A percentile compares a stretch with the other conserved stretches of the same genome.
Evolutionary conservation across 1,140 invertebrate genomes (phyloP).

Genomic region (Lepidurus couesii): DNA sequence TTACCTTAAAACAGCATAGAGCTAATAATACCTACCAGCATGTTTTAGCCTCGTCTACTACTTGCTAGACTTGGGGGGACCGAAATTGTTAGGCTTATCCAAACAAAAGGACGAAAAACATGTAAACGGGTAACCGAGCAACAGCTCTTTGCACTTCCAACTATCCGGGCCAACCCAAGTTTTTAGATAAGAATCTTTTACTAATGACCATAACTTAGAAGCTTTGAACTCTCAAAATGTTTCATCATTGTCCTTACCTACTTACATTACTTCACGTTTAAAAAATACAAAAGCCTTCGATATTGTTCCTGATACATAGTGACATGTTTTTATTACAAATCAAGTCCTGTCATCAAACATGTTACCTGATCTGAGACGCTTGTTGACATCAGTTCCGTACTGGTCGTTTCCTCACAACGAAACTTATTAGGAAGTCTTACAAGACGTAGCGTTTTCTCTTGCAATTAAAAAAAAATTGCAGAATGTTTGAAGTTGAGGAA

Average conservation of each 20-base stretch:
- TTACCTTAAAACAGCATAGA: not conserved
- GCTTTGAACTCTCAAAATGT: too few species aligned
- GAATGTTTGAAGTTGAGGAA: not conserved
- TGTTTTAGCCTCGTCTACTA: not conserved
- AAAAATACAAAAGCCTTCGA: too few species aligned
- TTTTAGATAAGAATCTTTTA: too few species aligned
- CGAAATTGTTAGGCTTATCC: not conserved
- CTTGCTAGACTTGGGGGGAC: not conserved
- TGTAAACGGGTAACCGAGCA: slow-evolving; percentile 2
- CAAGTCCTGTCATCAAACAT: not conserved
- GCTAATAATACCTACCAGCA: not conserved
- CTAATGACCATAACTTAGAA: too few species aligned
- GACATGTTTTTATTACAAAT: not conserved
- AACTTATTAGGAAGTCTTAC: not conserved
- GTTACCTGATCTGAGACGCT: slow-evolving; percentile 48
- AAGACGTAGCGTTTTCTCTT: too few species aligned
- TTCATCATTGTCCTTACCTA: too few species aligned
- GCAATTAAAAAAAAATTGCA: not conserved
- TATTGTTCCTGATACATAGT: too few species aligned
- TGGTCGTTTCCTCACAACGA: slow-evolving; percentile 33
- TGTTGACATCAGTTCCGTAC: slow-evolving; percentile 46
- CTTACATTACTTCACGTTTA: too few species aligned
- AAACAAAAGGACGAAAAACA: not conserved
- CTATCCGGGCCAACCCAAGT: too few species aligned
- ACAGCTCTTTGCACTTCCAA: too few species aligned